Percentiles rank a stretch among this genome's conserved stretches.
phyloP scores from a whole-genome alignment of 2,888 invertebrate species.

The Caenorhabditis sp. region DNA sequence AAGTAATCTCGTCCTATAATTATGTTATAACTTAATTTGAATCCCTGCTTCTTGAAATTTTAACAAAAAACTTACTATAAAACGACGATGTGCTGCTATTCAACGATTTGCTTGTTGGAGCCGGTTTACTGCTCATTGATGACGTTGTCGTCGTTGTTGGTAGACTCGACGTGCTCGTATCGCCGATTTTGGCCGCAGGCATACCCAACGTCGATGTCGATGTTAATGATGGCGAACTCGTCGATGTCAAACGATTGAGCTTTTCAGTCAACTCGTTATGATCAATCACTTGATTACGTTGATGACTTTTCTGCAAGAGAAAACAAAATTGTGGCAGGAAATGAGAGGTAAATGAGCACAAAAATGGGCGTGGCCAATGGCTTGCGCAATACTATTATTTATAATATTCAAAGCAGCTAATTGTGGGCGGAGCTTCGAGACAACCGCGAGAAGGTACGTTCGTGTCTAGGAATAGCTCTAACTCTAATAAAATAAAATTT shows the following conservation, averaged over 20 bases:
- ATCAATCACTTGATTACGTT: conserved; percentile 31
- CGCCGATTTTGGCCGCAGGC: conserved; percentile 59
- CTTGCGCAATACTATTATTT: neutral
- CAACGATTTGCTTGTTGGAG: conserved; percentile 5
- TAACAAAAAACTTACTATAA: conserved; percentile 18
- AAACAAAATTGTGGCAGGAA: neutral
- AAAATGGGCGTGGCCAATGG: conserved; percentile 11
- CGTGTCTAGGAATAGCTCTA: too few relatives aligned
- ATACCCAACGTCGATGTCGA: conserved; percentile 57
- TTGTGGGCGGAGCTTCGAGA: conserved; percentile 21
- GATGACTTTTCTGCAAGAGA: conserved; percentile 36
- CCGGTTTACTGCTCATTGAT: conserved; percentile 8
- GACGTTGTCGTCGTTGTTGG: conserved; percentile 18
- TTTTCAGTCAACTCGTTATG: conserved; percentile 51
- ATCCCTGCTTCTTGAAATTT: too few relatives aligned
- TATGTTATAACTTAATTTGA: too few relatives aligned
- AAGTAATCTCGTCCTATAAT: too few relatives aligned
- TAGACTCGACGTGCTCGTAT: conserved; percentile 45
- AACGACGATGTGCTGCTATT: conserved; percentile 11
- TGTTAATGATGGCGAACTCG: conserved; percentile 41
- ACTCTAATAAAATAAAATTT: too few relatives aligned
- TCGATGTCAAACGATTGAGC: conserved; percentile 44
- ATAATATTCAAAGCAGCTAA: neutral
- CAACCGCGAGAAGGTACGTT: neutral
- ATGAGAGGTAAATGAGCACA: neutral